phyloP scores from a whole-genome alignment of 2,888 invertebrate species.

The Nephrotoma guestfalica region DNA sequence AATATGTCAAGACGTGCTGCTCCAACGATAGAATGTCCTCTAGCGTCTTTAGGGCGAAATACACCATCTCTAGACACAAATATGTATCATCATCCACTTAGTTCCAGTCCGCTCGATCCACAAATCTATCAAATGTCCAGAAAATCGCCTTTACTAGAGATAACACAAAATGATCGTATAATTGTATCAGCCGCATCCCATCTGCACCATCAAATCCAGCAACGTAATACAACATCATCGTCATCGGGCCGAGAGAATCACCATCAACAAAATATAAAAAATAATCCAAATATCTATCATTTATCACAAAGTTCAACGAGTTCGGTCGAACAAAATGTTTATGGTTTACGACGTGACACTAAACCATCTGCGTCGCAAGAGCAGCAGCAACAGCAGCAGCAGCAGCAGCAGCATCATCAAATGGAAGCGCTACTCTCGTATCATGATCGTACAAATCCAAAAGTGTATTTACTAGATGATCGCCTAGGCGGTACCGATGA shows the following conservation, averaged over 20 bases:
- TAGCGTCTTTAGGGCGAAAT: slow-evolving; percentile 41
- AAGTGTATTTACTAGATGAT: slow-evolving; percentile 4
- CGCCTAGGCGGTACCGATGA: slow-evolving; percentile 14
- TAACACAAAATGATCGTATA: background rate
- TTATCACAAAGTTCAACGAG: slow-evolving; percentile 24
- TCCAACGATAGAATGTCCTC: slow-evolving; percentile 40
- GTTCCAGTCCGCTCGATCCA: slow-evolving; percentile 33
- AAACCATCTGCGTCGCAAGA: slow-evolving; percentile 13
- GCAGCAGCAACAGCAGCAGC: slow-evolving; percentile 20
- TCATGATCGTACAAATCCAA: slow-evolving; percentile 12
- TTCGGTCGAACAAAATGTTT: slow-evolving; percentile 20
- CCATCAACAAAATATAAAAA: background rate
- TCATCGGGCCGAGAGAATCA: slow-evolving; percentile 20
- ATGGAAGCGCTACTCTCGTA: slow-evolving; percentile 26
- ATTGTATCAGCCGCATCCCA: background rate
- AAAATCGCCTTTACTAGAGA: slow-evolving; percentile 28
- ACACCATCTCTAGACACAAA: slow-evolving; percentile 29
- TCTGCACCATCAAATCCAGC: background rate
- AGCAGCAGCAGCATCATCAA: slow-evolving; percentile 13
- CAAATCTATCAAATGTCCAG: slow-evolving; percentile 34
- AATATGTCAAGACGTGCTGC: slow-evolving; percentile 32
- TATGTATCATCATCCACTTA: slow-evolving; percentile 31
- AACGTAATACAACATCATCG: slow-evolving; percentile 14
- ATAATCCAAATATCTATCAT: slow-evolving; percentile 18
- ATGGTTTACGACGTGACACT: slow-evolving; percentile 9